Evolutionary conservation across 35 echinoderm and acorn worm species (phyloP).

Genomic region (Apostichopus californicus): DNA sequence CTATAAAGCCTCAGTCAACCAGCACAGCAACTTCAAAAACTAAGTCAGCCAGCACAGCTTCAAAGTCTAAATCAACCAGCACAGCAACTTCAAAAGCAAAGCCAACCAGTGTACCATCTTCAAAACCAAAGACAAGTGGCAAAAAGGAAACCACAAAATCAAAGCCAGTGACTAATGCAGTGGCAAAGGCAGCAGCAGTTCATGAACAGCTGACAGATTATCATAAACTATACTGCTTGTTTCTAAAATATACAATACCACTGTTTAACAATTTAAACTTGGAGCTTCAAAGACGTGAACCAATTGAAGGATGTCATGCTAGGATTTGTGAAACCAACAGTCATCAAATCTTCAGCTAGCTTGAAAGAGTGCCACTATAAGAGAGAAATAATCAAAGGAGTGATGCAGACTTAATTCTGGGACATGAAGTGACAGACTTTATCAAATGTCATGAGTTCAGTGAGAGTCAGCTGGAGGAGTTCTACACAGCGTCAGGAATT

Average conservation of each 20-base stretch:
- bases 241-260: constrained; percentile 52
- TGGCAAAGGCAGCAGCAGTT: not conserved
- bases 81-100: not conserved
- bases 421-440: not conserved
- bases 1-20: not conserved
- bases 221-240: constrained; percentile 50
- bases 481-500: constrained; percentile 2
- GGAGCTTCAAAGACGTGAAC: constrained; percentile 41
- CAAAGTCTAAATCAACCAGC: not conserved
- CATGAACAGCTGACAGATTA: not conserved
- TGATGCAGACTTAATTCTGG: constrained; percentile 1
- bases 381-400: not conserved
- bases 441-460: not conserved
- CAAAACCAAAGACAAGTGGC: constrained; percentile 9
- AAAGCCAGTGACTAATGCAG: not conserved
- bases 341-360: not conserved
- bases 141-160: too few species aligned
- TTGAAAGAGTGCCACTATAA: not conserved
- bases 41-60: not conserved
- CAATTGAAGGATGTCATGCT: constrained; percentile 53
- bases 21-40: not conserved
- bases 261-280: constrained; percentile 34
- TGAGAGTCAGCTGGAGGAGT: not conserved
- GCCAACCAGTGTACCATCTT: constrained; percentile 24
- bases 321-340: constrained; percentile 34